Percentiles rank a stretch among this genome's conserved stretches.
phyloP scores from a whole-genome alignment of 2,888 invertebrate genomes.

The Oxycera nigricornis region DNA sequence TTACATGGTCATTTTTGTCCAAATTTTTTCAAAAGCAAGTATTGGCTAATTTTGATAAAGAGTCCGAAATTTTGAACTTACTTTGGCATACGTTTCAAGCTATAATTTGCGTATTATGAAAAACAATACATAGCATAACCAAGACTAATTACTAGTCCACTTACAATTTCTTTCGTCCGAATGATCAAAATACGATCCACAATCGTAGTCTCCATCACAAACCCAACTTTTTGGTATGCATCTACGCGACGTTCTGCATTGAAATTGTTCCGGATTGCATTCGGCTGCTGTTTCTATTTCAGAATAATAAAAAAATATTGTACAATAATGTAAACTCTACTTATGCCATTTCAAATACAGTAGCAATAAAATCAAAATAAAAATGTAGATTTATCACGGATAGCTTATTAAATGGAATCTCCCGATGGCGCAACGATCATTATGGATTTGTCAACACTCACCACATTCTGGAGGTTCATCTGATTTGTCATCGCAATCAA shows the following conservation, averaged over 20 bases:
- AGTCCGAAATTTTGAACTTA: not conserved
- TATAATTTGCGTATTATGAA: no score
- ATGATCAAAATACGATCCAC: constrained; percentile 73
- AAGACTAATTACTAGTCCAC: no score
- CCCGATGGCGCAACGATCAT: not conserved
- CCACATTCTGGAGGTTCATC: constrained; percentile 68
- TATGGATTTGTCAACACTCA: constrained; percentile 54
- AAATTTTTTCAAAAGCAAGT: no score
- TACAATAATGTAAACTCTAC: not conserved
- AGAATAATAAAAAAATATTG: not conserved
- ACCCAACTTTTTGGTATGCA: constrained; percentile 80
- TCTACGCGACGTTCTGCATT: constrained; percentile 72
- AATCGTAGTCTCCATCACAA: constrained; percentile 80
- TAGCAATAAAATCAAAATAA: not conserved
- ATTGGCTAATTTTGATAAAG: not conserved
- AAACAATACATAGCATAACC: not conserved
- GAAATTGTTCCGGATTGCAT: constrained; percentile 76
- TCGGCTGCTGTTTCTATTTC: constrained; percentile 63
- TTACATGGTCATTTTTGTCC: no score
- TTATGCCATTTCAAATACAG: not conserved
- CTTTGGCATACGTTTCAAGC: no score
- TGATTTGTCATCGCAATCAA: constrained; percentile 68
- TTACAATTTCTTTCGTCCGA: constrained; percentile 81
- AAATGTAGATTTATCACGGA: not conserved
- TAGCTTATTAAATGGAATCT: not conserved